Conservation (phyloP, 2,113 vertebrate genomes). For the Pygoscelis antarcticus region DNA sequence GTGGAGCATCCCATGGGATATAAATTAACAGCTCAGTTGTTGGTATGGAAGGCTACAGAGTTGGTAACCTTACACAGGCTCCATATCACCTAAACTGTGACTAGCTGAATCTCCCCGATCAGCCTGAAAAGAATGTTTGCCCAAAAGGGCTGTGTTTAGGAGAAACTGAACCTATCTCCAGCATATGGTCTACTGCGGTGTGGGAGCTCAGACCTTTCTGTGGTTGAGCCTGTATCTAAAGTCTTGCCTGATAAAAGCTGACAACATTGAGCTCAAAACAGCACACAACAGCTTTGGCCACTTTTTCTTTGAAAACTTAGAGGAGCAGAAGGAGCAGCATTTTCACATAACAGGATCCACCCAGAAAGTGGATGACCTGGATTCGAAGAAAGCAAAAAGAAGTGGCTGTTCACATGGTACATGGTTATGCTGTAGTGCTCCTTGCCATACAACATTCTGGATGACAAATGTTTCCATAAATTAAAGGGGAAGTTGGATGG, state of each 20-base stretch:
- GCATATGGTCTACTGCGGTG: not conserved
- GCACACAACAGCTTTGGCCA: not conserved
- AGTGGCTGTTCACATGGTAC: not conserved
- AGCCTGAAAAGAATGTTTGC: not conserved
- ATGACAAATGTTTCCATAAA: not conserved
- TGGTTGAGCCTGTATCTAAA: not conserved
- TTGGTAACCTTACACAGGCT: not conserved
- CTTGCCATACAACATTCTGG: not conserved
- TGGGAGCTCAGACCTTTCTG: not conserved
- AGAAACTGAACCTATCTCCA: not conserved
- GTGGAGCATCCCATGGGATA: not conserved
- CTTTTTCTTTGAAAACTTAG: not conserved
- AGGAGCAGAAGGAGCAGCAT: not conserved
- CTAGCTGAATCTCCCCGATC: not conserved
- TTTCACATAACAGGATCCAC: not conserved
- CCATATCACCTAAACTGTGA: not conserved
- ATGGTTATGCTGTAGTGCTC: accelerated
- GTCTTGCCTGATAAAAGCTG: not conserved
- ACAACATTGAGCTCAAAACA: not conserved
- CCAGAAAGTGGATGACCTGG: not conserved
- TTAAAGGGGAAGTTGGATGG: not conserved
- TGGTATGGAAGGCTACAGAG: not conserved
- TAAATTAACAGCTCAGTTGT: not conserved
- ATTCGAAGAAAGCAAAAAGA: not conserved
- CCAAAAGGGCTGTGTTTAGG: not conserved